phyloP scores from a whole-genome alignment of 2,113 vertebrate genomes.

The Lanius collurio region DNA sequence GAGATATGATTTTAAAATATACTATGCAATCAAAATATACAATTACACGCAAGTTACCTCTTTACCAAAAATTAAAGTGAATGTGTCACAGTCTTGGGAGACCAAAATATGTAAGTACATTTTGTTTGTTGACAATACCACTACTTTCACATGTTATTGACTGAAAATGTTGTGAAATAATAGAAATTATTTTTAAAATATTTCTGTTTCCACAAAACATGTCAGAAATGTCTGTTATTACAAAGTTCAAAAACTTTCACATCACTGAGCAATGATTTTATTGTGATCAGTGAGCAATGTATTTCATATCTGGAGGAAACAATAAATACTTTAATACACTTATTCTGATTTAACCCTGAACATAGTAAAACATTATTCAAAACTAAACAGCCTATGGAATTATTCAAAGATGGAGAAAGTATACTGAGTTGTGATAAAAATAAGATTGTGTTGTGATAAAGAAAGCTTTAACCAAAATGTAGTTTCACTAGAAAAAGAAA shows the following conservation, averaged over 20 bases:
- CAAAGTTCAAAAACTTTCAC: not conserved
- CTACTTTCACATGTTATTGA: not conserved
- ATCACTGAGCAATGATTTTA: not conserved
- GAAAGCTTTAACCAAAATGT: not conserved
- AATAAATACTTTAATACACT: not conserved
- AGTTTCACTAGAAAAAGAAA: not conserved
- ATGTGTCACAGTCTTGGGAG: not conserved
- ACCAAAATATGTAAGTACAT: not conserved
- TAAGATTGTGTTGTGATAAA: not conserved
- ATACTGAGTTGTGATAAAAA: not conserved
- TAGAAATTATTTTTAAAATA: not conserved
- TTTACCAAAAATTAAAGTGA: not conserved
- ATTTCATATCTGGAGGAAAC: not conserved
- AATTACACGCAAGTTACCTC: not conserved
- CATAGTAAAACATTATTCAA: not conserved
- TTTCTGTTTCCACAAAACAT: not conserved
- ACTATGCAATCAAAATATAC: not conserved
- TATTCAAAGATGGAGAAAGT: not conserved
- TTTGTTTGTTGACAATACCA: not conserved
- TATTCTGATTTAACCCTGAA: not conserved
- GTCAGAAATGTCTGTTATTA: not conserved
- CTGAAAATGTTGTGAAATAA: not conserved
- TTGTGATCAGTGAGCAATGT: not conserved
- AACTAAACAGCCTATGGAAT: not conserved
- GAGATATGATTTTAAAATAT: not conserved